Base-by-base conservation (phyloP, 1,140 invertebrate species). In the Mercenaria mercenaria region DNA sequence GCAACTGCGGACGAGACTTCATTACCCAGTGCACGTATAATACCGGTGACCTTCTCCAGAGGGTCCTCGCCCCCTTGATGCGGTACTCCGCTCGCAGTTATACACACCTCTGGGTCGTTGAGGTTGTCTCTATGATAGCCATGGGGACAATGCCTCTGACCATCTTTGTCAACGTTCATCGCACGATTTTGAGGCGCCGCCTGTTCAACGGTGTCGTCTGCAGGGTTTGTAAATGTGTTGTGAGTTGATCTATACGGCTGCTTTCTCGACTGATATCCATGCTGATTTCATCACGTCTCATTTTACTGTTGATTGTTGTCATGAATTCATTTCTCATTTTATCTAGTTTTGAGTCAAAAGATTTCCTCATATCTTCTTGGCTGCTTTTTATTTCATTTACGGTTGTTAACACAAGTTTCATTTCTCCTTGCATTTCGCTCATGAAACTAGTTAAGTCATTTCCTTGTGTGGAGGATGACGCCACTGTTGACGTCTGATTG, bases 281-380 rank as follows among this genome's bases (percentile, higher is more conserved):
- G 23, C 50, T 32, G 34, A 89, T 82, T 43, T 89, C 87, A 52
- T 39, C 37, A 43, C 72, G 59, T 80, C 61, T 82, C 37, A 82
- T 39, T 89, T 89, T 89, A n/a, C 52, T 61, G 34, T 82, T 64
- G 8, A 89, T 89, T 26, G 41, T 89, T 56, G 77, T 37, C 29
- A 76, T 69, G 23, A 89, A 67, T 32, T 89, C 87, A 47, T 89
- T 89, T 72, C 79, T 72, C 39, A 89, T 52, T 74, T 61, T 89
- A 50, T 74, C 79, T 10, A 82, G 61, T 89, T 89, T 89, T 10
- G 41, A 43, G 34, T 89, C 87, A 59, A 89, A 83, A 2, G 64
- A 84, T 69, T 56, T 52, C 15, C 77, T 52, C 77, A 80, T 56
- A 29, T 47, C 50, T 6, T 80, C 77, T 56, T 80, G 77, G 39